Conservation (phyloP, 2,113 vertebrate genomes). For the Pao palembangensis region DNA sequence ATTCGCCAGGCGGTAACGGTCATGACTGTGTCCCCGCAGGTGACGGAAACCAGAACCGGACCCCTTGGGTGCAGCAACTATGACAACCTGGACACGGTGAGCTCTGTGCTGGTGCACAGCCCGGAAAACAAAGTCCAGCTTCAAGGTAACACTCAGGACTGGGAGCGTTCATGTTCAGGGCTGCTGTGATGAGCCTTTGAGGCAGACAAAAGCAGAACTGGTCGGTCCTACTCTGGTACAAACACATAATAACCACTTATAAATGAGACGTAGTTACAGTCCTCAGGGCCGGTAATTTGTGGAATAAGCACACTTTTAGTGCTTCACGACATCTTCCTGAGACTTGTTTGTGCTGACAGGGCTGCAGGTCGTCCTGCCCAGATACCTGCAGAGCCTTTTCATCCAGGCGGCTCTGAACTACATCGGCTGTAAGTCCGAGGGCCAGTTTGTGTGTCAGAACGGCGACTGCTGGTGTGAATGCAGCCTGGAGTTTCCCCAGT, state of each 20-base stretch:
- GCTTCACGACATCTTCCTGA: no score
- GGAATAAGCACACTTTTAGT: no score
- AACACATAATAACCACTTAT: no score
- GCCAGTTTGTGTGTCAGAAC: conserved; percentile 83
- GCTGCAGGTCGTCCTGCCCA: conserved; percentile 88
- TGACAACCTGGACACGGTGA: conserved; percentile 97
- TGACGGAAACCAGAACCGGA: conserved; percentile 94
- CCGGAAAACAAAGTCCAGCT: conserved; percentile 97
- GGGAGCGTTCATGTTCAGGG: not conserved
- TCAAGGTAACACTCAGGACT: conserved; percentile 71
- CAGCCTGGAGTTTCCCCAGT: conserved; percentile 79
- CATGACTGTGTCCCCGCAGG: conserved; percentile 68
- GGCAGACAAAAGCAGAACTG: no score
- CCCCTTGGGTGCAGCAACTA: conserved; percentile 98
- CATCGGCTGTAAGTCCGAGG: conserved; percentile 89
- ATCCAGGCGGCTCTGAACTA: conserved; percentile 91
- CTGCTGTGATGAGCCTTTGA: no score
- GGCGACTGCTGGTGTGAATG: conserved; percentile 94
- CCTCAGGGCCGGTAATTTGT: no score
- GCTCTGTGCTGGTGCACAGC: conserved; percentile 96
- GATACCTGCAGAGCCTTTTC: conserved; percentile 83
- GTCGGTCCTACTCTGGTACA: no score
- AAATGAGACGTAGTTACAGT: no score
- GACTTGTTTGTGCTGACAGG: conserved; percentile 66
- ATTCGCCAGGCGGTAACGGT: not conserved